A percentile compares a stretch with the other conserved stretches of the same genome.
phyloP scores from a whole-genome alignment of 2,888 invertebrate genomes.

The Iselma pallidipennis region DNA sequence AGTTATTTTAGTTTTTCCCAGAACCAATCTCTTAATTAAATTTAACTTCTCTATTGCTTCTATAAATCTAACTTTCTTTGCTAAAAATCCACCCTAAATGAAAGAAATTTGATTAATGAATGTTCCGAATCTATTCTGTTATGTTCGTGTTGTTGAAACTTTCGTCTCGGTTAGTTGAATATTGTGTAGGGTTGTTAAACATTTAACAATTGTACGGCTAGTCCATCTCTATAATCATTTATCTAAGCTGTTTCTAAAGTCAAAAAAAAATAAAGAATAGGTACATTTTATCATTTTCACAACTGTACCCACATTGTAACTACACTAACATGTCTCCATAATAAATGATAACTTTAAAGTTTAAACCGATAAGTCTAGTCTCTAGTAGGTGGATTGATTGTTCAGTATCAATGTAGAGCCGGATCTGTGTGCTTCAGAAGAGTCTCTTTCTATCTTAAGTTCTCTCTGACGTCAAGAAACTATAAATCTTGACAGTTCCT shows the following conservation, averaged over 20 bases:
- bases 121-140: too few species aligned
- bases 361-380: neutral
- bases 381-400: neutral
- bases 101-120: too few species aligned
- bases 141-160: too few species aligned
- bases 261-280: too few species aligned
- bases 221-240: neutral
- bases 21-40: too few species aligned
- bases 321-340: neutral
- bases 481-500: slow-evolving; percentile 1
- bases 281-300: neutral
- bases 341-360: neutral
- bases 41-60: too few species aligned
- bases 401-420: neutral
- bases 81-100: too few species aligned
- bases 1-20: too few species aligned
- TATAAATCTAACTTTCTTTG: too few species aligned
- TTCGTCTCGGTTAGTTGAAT: too few species aligned
- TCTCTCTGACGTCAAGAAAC: slow-evolving; percentile 1
- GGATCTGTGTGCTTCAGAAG: neutral
- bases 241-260: neutral
- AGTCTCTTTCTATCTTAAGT: neutral
- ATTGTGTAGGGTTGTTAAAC: too few species aligned
- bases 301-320: neutral
- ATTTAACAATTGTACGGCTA: neutral